Percentiles rank a stretch among this genome's conserved stretches.
These are phyloP conservation scores for Xenops minutus DNA, from an alignment of 2,797 vertebrate genomes.

Conservation along the genomic window DNA sequence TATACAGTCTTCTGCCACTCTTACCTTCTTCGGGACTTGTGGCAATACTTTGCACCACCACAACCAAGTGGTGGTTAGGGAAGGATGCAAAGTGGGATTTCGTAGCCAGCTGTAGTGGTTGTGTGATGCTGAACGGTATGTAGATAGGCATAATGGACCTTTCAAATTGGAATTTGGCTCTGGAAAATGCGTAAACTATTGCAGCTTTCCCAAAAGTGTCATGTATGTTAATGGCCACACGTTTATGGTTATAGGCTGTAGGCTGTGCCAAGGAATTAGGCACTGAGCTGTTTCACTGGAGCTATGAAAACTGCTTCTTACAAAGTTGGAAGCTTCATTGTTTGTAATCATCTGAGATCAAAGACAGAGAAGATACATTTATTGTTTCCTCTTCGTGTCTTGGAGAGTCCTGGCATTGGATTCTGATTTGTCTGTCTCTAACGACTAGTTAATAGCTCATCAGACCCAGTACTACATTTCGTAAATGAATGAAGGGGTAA, in stretches of 20 bases:
- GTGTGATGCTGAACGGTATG: not conserved
- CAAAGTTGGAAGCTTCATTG: not conserved
- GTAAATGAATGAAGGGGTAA: not conserved
- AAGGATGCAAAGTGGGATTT: not conserved
- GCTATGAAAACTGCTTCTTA: not conserved
- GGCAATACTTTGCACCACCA: not conserved
- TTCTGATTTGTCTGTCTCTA: not conserved
- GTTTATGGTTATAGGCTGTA: not conserved
- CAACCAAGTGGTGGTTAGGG: not conserved
- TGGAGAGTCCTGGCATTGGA: not conserved
- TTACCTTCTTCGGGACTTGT: not conserved
- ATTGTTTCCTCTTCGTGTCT: not conserved
- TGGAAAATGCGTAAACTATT: not conserved
- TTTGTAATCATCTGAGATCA: not conserved
- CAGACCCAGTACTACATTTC: not conserved
- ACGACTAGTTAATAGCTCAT: not conserved
- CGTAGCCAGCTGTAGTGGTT: not conserved
- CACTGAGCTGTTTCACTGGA: not conserved
- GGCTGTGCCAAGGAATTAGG: not conserved
- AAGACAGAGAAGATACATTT: not conserved
- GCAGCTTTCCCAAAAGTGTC: constrained; percentile 19
- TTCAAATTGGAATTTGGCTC: constrained; percentile 28
- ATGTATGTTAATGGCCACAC: not conserved
- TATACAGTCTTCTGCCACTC: not conserved
- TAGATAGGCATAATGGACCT: not conserved